Conservation (phyloP, 2,797 vertebrate species). For the Protosalanx chinensis region DNA sequence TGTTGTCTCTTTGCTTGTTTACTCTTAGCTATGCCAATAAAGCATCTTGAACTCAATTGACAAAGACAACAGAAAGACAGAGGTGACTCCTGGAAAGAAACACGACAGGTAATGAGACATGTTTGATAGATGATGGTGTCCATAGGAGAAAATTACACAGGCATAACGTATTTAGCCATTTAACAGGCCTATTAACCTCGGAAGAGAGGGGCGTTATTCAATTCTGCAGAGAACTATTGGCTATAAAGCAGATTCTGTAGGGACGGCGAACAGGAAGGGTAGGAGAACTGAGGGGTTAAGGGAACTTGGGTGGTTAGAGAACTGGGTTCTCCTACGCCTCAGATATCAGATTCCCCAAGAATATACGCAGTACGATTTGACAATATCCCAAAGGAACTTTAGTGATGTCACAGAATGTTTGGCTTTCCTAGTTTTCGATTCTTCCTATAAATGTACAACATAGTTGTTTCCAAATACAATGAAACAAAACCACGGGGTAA, state of each 20-base stretch:
- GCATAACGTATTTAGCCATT: background rate
- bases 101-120: background rate
- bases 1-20: too few species aligned
- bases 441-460: too few species aligned
- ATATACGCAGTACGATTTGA: too few species aligned
- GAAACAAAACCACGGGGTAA: background rate
- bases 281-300: background rate
- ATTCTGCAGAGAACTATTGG: background rate
- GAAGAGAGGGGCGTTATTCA: background rate
- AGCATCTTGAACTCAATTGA: too few species aligned
- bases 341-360: too few species aligned
- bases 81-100: background rate
- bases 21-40: too few species aligned
- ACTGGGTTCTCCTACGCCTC: background rate
- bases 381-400: too few species aligned
- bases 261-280: background rate
- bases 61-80: background rate
- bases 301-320: background rate
- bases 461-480: background rate
- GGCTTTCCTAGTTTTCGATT: too few species aligned
- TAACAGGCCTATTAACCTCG: background rate
- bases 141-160: background rate
- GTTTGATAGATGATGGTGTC: background rate
- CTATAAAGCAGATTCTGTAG: background rate
- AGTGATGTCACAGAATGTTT: too few species aligned